Evolutionary conservation across 1,140 invertebrate species (phyloP), one percentile per base, ranked within the genome.

Genomic region (Cydia fagiglandana): DNA sequence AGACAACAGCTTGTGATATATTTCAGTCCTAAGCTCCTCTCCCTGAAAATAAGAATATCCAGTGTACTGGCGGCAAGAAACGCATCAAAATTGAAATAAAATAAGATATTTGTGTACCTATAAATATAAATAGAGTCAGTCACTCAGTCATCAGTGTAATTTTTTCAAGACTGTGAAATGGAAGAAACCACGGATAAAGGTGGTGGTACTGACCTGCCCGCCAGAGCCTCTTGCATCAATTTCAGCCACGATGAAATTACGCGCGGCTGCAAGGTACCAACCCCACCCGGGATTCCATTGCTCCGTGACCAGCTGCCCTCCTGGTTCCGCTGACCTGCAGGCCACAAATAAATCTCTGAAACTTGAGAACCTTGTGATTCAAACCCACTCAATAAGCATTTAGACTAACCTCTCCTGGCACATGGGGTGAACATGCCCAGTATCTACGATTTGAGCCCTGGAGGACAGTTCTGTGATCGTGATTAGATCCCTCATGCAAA

Each of bases 201-300:
- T 47, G 45, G 1, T 73, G 12, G 2, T 41, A 9, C 9, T 78
- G 53, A 93, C 92, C 86, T 97, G 96, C 77, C 94, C 96, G 5
- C 96, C 96, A 30, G 96, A 95, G 6, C 97, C 97, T 74, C 97
- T 93, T 0, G 95, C 97, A 89, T 98, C 97, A 74, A 97, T 96
- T 84, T 96, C 94, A 0, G 95, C 96, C 68, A 96, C 95, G 53
- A 98, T 96, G 83, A 96, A 96, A 83, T 96, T 96, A 76, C 95
- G 94, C 17, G 96, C 94, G 74, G 95, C 96, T 4, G 96, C 94
- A 73, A 98, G 86, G 87, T 97, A 97, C 91, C 96, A 96, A 73
- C 95, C 94, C 96, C 96, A 97, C 75, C 95, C 94, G 0, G 97
- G 90, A 38, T 94, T 88, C 94, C 96, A 97, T 75, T 95, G 94